Percentiles rank a stretch among this genome's conserved stretches.
Conservation (phyloP, 1,140 invertebrate genomes). For the Nymphalis io region DNA sequence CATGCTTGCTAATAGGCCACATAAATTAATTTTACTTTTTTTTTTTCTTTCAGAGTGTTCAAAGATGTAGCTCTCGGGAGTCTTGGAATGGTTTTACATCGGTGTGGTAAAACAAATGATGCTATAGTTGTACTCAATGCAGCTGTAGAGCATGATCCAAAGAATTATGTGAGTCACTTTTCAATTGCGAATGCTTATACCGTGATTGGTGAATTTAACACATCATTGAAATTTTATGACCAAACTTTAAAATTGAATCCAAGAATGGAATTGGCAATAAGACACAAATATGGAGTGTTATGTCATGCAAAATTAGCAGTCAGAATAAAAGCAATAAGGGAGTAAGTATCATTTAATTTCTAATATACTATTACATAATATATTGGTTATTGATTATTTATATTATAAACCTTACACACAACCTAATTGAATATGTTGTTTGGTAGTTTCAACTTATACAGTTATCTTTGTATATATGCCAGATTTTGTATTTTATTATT, state of each 20-base stretch:
- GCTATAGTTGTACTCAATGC: conserved; percentile 89
- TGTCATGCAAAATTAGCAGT: conserved; percentile 87
- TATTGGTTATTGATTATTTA: no score
- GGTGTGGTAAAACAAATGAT: conserved; percentile 87
- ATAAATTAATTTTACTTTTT: no score
- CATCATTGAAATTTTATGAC: conserved; percentile 85
- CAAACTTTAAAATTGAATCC: conserved; percentile 84
- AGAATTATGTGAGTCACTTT: conserved; percentile 87
- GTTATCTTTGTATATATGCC: no score
- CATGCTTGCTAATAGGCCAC: no score
- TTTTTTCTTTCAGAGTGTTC: conserved; percentile 80
- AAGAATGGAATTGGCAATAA: conserved; percentile 76
- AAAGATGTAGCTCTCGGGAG: conserved; percentile 91
- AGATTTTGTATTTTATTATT: no score
- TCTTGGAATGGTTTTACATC: conserved; percentile 91
- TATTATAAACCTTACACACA: no score
- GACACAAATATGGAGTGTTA: conserved; percentile 84
- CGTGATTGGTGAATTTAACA: conserved; percentile 84
- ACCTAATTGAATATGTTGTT: neutral
- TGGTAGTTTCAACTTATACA: neutral
- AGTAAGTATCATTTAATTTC: conserved; percentile 33
- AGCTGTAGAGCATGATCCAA: conserved; percentile 89
- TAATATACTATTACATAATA: conserved; percentile 9
- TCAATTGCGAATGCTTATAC: conserved; percentile 90
- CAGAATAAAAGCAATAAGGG: conserved; percentile 74